A percentile compares a stretch with the other conserved stretches of the same genome.
Evolutionary conservation across 2,888 invertebrate species (phyloP).

Genomic region (Orchesella flavescens): DNA sequence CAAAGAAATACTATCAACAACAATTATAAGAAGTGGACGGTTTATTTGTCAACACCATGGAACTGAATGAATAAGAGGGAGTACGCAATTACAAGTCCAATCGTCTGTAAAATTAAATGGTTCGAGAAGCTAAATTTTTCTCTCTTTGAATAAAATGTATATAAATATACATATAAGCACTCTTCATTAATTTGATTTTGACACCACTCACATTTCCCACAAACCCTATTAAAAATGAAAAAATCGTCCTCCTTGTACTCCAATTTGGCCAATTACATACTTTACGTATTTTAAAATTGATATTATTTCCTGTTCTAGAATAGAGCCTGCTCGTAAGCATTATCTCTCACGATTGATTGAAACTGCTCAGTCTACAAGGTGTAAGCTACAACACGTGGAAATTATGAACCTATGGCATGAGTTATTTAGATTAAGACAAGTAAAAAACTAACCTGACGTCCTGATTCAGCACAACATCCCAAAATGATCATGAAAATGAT

Average conservation of each 20-base stretch:
- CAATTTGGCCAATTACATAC: neutral
- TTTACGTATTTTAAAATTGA: neutral
- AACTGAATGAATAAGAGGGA: conserved; percentile 9
- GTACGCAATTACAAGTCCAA: conserved; percentile 3
- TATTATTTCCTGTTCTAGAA: neutral
- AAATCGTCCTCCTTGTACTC: conserved; percentile 15
- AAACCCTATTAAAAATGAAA: conserved; percentile 8
- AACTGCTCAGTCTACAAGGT: neutral
- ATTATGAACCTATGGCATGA: no score
- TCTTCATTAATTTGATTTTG: no score
- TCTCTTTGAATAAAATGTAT: neutral
- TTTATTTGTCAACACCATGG: neutral
- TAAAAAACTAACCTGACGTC: neutral
- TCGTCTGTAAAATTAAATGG: conserved; percentile 8
- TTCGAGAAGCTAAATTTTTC: neutral
- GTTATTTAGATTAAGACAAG: no score
- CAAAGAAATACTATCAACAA: no score
- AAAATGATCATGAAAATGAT: neutral
- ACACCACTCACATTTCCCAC: conserved; percentile 11
- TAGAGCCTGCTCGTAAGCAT: neutral
- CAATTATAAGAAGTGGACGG: no score
- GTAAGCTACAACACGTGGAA: neutral
- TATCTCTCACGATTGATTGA: no score
- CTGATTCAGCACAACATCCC: neutral
- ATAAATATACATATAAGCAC: no score